Percentiles rank a stretch among this genome's conserved stretches.
Evolutionary conservation across 2,113 vertebrate genomes (phyloP).

Genomic region (Clarias gariepinus): DNA sequence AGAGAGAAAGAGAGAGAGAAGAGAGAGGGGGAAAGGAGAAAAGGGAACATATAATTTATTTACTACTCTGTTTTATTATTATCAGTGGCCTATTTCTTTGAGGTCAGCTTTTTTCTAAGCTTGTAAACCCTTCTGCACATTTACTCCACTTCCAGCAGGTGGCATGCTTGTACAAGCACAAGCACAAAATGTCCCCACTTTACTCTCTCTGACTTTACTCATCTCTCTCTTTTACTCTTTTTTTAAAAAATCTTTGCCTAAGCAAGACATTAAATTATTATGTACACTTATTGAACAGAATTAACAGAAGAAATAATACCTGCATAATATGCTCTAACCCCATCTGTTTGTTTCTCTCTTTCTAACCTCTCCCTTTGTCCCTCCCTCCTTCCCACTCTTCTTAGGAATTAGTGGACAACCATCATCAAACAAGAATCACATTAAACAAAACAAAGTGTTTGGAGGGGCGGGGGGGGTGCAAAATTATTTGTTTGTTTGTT

Average conservation of each 20-base stretch:
- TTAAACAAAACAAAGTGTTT: background rate
- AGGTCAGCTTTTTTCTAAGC: slow-evolving; percentile 10
- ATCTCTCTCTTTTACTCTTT: background rate
- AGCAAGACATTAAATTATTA: background rate
- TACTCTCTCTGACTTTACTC: background rate
- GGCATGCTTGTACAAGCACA: slow-evolving; percentile 72
- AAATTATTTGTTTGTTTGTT: background rate
- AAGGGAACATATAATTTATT: slow-evolving; percentile 45
- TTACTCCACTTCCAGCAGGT: slow-evolving; percentile 68
- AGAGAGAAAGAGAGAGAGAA: slow-evolving; percentile 5
- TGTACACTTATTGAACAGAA: background rate
- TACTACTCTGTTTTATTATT: slow-evolving; percentile 44
- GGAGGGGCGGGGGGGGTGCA: too few relatives aligned
- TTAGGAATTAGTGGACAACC: background rate
- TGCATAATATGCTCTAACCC: background rate
- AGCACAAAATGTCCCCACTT: slow-evolving; percentile 12
- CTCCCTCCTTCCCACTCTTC: background rate
- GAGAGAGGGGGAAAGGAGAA: background rate
- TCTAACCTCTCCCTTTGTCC: background rate
- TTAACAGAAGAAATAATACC: background rate
- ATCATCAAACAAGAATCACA: background rate
- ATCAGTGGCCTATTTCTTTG: slow-evolving; percentile 4
- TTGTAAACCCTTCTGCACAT: slow-evolving; percentile 11
- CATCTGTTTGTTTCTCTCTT: background rate
- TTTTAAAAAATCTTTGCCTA: background rate